Conservation (phyloP, 37 sponge, comb jelly and placozoan species). For the Spongilla lacustris region DNA sequence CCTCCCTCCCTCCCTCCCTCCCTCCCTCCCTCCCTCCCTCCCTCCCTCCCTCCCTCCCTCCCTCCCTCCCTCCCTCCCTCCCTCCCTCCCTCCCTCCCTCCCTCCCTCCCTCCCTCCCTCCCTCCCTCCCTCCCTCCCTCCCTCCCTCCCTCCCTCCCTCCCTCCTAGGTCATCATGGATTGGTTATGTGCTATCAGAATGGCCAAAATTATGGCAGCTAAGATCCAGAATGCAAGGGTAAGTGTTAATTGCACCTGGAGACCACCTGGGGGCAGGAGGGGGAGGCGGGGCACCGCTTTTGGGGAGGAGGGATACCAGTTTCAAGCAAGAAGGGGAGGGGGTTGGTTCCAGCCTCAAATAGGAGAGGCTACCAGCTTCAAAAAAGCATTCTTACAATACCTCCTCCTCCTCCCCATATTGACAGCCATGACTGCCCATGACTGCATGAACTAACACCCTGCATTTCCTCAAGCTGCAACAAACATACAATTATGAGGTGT, state of each 20-base stretch:
- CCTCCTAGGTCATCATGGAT: constrained; percentile 65
- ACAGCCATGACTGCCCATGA: no score
- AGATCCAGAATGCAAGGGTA: constrained; percentile 26
- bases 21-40: neutral
- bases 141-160: neutral
- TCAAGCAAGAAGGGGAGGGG: no score
- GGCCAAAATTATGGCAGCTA: constrained; percentile 54
- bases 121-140: neutral
- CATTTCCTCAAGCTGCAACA: no score
- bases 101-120: neutral
- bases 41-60: neutral
- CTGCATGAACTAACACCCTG: no score
- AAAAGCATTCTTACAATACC: no score
- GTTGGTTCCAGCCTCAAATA: no score
- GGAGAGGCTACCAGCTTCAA: no score
- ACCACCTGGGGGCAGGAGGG: neutral
- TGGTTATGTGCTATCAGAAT: constrained; percentile 73
- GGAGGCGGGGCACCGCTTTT: neutral
- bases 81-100: neutral
- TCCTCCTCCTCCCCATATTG: no score
- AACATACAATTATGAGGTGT: no score
- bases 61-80: neutral
- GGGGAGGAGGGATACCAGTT: no score
- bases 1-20: no score
- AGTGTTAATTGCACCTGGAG: neutral